Evolutionary conservation across 2,113 vertebrate genomes (phyloP).

Genomic region (Anseranas semipalmata): DNA sequence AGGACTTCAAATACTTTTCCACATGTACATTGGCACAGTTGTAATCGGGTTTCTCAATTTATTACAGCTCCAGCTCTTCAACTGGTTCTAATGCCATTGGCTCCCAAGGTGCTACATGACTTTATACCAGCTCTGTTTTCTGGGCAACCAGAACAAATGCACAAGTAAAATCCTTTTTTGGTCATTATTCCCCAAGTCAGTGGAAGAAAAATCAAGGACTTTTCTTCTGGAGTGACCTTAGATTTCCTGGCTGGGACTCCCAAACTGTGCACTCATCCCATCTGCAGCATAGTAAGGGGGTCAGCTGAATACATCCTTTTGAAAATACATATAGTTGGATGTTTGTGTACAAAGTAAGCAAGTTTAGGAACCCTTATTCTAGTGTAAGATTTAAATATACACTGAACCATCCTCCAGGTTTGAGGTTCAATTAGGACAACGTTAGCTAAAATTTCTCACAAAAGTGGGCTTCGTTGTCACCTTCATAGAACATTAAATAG

Average conservation of each 20-base stretch:
- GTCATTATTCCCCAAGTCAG: not conserved
- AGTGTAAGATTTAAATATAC: not conserved
- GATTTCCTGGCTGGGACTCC: not conserved
- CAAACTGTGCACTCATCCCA: not conserved
- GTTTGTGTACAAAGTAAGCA: not conserved
- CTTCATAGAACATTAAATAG: not conserved
- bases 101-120: not conserved
- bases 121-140: not conserved
- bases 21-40: constrained; percentile 1
- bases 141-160: not conserved
- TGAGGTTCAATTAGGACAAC: not conserved
- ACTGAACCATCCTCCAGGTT: not conserved
- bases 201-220: not conserved
- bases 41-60: constrained; percentile 11
- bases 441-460: not conserved
- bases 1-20: not conserved
- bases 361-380: not conserved
- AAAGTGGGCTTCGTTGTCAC: not conserved
- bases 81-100: constrained; percentile 13
- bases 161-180: not conserved
- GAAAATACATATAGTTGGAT: not conserved
- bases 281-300: not conserved
- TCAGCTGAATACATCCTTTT: not conserved
- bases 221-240: not conserved
- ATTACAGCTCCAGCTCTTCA: constrained; percentile 16